Evolutionary conservation across 2,797 vertebrate species (phyloP).

Genomic region (Amblyopsis hoosieri): DNA sequence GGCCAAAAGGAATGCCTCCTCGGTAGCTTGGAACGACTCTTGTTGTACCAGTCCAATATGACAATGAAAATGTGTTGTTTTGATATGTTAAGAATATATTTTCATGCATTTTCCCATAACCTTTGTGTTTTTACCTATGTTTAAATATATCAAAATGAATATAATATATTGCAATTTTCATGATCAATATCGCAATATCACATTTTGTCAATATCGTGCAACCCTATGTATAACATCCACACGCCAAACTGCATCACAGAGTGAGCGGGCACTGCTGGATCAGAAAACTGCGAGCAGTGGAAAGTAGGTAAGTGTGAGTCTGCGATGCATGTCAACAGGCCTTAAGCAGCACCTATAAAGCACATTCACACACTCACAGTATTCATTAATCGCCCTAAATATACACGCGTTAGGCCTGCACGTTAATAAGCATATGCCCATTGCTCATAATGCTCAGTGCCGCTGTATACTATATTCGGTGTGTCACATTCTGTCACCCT

Average conservation of each 20-base stretch:
- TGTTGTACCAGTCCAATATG: too few relatives aligned
- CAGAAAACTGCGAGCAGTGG: background rate
- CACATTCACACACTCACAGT: background rate
- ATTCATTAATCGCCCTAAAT: background rate
- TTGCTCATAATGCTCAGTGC: background rate
- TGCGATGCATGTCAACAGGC: constrained; percentile 29
- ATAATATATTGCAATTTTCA: too few relatives aligned
- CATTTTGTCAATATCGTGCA: background rate
- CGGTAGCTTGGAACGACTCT: too few relatives aligned
- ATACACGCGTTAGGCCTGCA: background rate
- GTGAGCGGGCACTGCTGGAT: constrained; percentile 1
- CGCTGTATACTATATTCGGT: background rate
- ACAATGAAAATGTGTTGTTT: too few relatives aligned
- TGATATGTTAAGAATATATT: too few relatives aligned
- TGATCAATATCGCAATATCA: too few relatives aligned
- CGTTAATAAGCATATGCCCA: constrained; percentile 5
- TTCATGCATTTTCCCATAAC: too few relatives aligned
- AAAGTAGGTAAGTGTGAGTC: constrained; percentile 12
- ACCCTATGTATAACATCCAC: constrained; percentile 6
- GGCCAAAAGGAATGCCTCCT: too few relatives aligned
- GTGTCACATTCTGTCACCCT: background rate
- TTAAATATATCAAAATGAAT: too few relatives aligned
- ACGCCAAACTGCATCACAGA: background rate
- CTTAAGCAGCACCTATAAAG: constrained; percentile 10
- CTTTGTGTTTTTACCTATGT: too few relatives aligned